These are phyloP conservation scores for Pagrus major DNA, from an alignment of 2,113 vertebrate genomes.

Conservation along the genomic window DNA sequence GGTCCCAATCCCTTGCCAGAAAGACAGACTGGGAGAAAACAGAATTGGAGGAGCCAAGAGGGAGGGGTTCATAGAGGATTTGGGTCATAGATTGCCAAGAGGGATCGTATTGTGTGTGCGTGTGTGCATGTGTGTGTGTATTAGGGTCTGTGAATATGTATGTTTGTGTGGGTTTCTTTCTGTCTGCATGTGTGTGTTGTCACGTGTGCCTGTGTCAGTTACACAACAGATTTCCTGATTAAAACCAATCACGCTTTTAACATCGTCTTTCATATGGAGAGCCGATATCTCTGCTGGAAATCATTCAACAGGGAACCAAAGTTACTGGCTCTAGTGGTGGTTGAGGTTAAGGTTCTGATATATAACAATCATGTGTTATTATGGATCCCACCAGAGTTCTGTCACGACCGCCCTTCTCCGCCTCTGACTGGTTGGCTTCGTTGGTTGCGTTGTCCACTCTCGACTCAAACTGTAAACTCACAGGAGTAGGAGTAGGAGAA, in stretches of 20 bases:
- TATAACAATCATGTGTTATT: no score
- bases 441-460: no score
- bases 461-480: no score
- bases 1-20: constrained; percentile 62
- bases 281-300: background rate
- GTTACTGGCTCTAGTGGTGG: no score
- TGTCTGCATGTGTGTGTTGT: constrained; percentile 15
- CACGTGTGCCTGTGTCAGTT: constrained; percentile 44
- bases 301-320: background rate
- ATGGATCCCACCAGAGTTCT: no score
- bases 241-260: constrained; percentile 33
- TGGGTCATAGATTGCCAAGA: constrained; percentile 82
- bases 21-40: constrained; percentile 72
- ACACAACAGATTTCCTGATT: constrained; percentile 46
- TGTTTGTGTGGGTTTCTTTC: constrained; percentile 18
- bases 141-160: constrained; percentile 37
- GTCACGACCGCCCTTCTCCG: no score
- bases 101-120: constrained; percentile 66
- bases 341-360: no score
- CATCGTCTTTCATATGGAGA: constrained; percentile 12
- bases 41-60: constrained; percentile 65
- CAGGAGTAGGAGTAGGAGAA: no score
- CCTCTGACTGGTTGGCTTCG: no score
- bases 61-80: constrained; percentile 76
- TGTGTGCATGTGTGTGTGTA: constrained; percentile 9